Evolutionary conservation across 2,888 invertebrate genomes (phyloP), one percentile per base, ranked within the genome.

Genomic region (Lochmaea capreae): DNA sequence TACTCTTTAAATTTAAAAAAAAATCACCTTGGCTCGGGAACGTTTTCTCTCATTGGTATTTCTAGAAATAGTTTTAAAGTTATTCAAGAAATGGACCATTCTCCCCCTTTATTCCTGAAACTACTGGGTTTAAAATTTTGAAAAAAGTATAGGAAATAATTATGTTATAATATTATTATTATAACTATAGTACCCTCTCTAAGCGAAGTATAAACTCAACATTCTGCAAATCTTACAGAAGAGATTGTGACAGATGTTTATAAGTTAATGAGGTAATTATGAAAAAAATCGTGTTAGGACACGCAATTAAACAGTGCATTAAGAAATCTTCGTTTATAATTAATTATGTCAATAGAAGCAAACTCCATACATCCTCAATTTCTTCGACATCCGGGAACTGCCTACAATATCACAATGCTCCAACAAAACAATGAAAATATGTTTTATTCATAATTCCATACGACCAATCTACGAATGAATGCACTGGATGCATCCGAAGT

Each of bases 371-470:
- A 63, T 63, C 62, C 62, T 63, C 43, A 16, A 18, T 18, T 42
- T 63, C 11, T 39, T 43, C 42, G 42, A 63, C 62, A 63, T 63
- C 62, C 62, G 62, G 42, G n/a, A 62, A 63, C 42, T 63, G 43
- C 18, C 43, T 11, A 43, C n/a, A 39, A 63, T 43, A 16, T 16
- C 16, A 42, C 62, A 63, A 63, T 18, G 42, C 10, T 43, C 33
- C 42, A 63, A 43, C 62, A 42, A 63, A 63, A 63, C 62, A 63
- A 63, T 43, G 8, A 43, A 39, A 63, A 43, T 59, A 33, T 57
- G 18, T 63, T 54, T 54, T 54, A 54, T 54, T 16, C n/a, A 54
- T 54, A 54, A 54, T 54, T 16, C 16, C 10, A 18, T 18, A 18
- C 16, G n/a, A 49, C n/a, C 49, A 14, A 49, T 49, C 14, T 14